Conservation (phyloP, 2,113 vertebrate genomes). For the Microtus montanus region DNA sequence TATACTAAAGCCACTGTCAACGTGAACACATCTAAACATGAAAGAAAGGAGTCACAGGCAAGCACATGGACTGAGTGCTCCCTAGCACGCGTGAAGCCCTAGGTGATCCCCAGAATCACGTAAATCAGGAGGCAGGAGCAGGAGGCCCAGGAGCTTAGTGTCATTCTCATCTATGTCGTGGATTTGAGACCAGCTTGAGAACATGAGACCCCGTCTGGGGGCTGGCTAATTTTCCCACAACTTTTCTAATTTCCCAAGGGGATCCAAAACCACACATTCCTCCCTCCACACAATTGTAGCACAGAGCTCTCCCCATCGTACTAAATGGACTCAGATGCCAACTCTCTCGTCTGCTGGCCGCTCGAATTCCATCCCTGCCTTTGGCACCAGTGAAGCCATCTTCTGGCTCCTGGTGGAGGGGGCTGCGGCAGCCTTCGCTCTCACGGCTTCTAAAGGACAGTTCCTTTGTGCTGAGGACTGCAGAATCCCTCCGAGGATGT, state of each 20-base stretch:
- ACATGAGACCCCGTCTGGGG: no score
- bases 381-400: neutral
- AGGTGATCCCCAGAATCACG: neutral
- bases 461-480: neutral
- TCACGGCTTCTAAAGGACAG: neutral
- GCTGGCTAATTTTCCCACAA: neutral
- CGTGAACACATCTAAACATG: neutral
- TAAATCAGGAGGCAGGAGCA: neutral
- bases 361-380: neutral
- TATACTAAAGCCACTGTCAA: neutral
- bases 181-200: neutral
- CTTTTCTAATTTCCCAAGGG: neutral
- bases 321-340: neutral
- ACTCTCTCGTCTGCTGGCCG: neutral
- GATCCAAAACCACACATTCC: neutral
- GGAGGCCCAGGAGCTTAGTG: no score
- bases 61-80: neutral
- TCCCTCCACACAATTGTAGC: neutral
- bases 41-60: neutral
- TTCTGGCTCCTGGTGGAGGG: neutral
- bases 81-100: neutral
- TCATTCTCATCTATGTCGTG: no score
- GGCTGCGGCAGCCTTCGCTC: neutral
- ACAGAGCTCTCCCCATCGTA: accelerated
- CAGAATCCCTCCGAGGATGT: neutral